These are phyloP conservation scores for Luffia ferchaultella DNA, from an alignment of 2,888 invertebrate genomes.

Conservation along the genomic window DNA sequence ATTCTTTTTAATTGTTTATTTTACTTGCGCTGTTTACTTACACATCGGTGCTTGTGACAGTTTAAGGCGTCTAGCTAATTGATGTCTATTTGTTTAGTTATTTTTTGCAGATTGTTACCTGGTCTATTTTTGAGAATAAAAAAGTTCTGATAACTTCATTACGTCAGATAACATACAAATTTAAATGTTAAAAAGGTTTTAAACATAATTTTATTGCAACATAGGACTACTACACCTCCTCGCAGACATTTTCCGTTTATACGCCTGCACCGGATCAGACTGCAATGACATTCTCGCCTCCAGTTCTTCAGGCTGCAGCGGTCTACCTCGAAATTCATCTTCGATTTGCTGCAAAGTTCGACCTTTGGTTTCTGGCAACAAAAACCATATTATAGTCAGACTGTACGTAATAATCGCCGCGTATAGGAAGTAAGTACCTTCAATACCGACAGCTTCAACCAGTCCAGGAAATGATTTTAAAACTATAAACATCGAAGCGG, in stretches of 20 bases:
- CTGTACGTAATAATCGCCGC: constrained; percentile 54
- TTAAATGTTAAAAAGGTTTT: no score
- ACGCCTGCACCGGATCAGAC: constrained; percentile 26
- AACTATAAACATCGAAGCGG: constrained; percentile 65
- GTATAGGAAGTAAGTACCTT: constrained; percentile 66
- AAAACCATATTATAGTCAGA: constrained; percentile 58
- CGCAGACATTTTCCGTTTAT: constrained; percentile 29
- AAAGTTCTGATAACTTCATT: no score
- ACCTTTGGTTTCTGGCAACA: constrained; percentile 72
- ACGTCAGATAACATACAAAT: no score
- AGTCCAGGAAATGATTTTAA: constrained; percentile 68
- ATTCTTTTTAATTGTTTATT: no score
- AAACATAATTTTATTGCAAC: constrained; percentile 14
- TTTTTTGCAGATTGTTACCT: no score
- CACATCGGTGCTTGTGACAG: no score
- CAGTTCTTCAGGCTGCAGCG: constrained; percentile 18
- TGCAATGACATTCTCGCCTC: constrained; percentile 21
- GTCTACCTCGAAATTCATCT: constrained; percentile 48
- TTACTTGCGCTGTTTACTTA: no score
- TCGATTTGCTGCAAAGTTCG: constrained; percentile 72
- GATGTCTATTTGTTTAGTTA: no score
- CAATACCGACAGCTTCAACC: constrained; percentile 50
- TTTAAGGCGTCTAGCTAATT: no score
- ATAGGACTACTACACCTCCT: constrained; percentile 26
- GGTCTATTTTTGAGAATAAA: no score